phyloP scores from a whole-genome alignment of 2,797 vertebrate genomes.

The Anguilla anguilla region DNA sequence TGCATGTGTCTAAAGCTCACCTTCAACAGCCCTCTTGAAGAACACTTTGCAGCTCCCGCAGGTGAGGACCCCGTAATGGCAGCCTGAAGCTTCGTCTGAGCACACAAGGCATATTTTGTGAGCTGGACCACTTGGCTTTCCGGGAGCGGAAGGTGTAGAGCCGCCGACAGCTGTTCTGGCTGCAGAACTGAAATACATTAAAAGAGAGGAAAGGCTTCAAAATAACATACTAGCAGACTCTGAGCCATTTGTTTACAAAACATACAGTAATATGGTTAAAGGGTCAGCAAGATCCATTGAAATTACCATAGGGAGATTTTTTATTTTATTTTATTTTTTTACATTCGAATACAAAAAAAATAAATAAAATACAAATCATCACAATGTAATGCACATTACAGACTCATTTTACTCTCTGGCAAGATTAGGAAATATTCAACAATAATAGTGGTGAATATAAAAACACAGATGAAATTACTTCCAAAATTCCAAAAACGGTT shows the following conservation, averaged over 20 bases:
- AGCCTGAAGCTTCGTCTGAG: constrained; percentile 96
- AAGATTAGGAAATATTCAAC: too few species aligned
- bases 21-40: constrained; percentile 99
- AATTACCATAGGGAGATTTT: too few species aligned
- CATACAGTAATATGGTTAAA: too few species aligned
- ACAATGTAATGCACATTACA: too few species aligned
- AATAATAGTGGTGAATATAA: too few species aligned
- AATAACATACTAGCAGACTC: background rate
- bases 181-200: constrained; percentile 44
- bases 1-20: constrained; percentile 66
- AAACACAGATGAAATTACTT: too few species aligned
- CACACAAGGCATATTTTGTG: constrained; percentile 98
- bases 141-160: constrained; percentile 72
- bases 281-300: too few species aligned
- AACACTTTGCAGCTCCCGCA: constrained; percentile 99
- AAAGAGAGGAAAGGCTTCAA: background rate
- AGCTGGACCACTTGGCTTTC: constrained; percentile 77
- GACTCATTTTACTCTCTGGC: too few species aligned
- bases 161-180: constrained; percentile 69
- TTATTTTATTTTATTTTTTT: too few species aligned
- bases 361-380: too few species aligned
- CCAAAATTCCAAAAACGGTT: too few species aligned
- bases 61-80: constrained; percentile 96
- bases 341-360: too few species aligned
- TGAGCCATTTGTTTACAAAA: background rate